A percentile compares a stretch with the other conserved stretches of the same genome.
These are phyloP conservation scores for Pseudolaguvia tuberculata DNA, from an alignment of 2,113 vertebrate species.

Conservation along the genomic window DNA sequence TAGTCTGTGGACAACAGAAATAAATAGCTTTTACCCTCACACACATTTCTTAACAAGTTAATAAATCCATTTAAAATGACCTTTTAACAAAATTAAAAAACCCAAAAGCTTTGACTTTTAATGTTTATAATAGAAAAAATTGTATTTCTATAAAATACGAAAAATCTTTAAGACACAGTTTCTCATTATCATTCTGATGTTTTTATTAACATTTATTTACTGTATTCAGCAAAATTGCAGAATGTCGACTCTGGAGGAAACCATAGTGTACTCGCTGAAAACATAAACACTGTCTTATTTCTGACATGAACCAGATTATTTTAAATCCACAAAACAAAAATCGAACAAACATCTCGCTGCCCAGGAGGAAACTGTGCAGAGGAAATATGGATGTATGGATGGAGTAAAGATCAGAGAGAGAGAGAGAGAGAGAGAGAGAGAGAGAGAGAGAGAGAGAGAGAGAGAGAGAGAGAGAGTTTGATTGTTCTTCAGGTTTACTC, in stretches of 20 bases:
- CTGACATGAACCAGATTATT: background rate
- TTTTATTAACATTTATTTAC: background rate
- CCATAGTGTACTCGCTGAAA: background rate
- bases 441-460: background rate
- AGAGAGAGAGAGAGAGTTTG: background rate
- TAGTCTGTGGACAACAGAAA: too few relatives aligned
- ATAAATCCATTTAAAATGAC: too few relatives aligned
- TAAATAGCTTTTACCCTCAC: too few relatives aligned
- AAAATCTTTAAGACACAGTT: background rate
- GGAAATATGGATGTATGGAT: constrained; percentile 9
- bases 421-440: background rate
- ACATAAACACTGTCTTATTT: background rate
- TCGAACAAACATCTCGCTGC: constrained; percentile 5
- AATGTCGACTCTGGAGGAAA: background rate
- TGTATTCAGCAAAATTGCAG: background rate
- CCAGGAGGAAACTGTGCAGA: background rate
- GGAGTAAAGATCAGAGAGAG: background rate
- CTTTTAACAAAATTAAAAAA: too few relatives aligned
- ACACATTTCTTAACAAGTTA: too few relatives aligned
- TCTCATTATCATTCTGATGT: background rate
- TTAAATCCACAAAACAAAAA: background rate
- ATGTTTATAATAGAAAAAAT: too few relatives aligned
- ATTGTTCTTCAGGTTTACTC: too few relatives aligned
- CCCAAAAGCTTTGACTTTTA: too few relatives aligned
- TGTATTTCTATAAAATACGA: too few relatives aligned